Percentiles rank a stretch among this genome's conserved stretches.
Evolutionary conservation across 2,113 vertebrate genomes (phyloP).

Genomic region (Siphamia tubifer): DNA sequence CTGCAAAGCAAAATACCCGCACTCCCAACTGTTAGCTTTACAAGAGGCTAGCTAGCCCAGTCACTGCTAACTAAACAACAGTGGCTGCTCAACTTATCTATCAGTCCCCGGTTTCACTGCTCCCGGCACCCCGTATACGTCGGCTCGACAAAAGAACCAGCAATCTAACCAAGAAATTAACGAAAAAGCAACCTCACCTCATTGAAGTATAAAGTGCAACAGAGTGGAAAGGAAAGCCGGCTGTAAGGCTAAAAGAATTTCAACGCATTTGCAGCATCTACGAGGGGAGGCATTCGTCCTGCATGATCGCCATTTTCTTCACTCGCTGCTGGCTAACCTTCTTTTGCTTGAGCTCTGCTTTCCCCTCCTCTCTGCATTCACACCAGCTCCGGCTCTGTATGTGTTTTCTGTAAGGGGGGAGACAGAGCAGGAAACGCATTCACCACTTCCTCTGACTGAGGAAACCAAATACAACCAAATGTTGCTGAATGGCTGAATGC

Average conservation of each 20-base stretch:
- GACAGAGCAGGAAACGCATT: conserved; percentile 64
- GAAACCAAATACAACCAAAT: conserved; percentile 32
- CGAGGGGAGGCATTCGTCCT: conserved; percentile 83
- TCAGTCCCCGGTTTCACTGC: conserved; percentile 24
- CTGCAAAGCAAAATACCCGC: background rate
- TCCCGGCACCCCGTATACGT: background rate
- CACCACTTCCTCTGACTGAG: conserved; percentile 76
- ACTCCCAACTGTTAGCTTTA: background rate
- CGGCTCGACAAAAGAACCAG: background rate
- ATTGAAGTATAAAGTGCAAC: conserved; percentile 91
- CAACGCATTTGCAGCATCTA: conserved; percentile 84
- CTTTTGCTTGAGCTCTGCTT: conserved; percentile 65
- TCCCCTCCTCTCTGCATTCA: conserved; percentile 60
- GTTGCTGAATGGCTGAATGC: background rate
- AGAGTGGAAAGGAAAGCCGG: conserved; percentile 81
- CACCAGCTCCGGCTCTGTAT: conserved; percentile 3
- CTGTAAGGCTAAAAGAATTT: conserved; percentile 82
- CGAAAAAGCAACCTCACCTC: conserved; percentile 76
- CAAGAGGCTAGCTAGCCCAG: background rate
- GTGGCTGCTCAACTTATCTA: conserved; percentile 41
- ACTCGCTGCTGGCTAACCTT: conserved; percentile 73
- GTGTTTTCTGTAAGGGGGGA: background rate
- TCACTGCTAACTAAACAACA: conserved; percentile 62
- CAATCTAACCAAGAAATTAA: background rate
- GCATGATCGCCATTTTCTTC: conserved; percentile 90